Base-by-base conservation (phyloP, 2,113 vertebrate species). In the Ivindomyrus marchei region DNA sequence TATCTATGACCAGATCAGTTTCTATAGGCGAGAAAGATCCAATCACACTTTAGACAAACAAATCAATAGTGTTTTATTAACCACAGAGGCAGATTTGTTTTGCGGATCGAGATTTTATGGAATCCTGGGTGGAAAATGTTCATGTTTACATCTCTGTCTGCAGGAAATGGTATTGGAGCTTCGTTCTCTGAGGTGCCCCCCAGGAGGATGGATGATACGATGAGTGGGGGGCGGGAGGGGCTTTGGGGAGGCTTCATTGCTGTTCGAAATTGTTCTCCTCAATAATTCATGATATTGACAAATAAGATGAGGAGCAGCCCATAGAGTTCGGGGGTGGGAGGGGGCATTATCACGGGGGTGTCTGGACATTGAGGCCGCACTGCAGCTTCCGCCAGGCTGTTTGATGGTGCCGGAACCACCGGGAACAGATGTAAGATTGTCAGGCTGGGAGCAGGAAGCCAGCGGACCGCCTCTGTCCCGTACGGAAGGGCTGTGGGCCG, bases 221-320 rank as follows among this genome's bases (percentile, higher is more conserved):
- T 87, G 3, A 62, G 17, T 45, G 17, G 19, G 36, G 39, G 39
- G 6, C 0, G 17, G 56, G 52, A 6, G 21, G 36, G 7, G 39
- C 3, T 17, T 31, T 47, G n/a, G 56, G 50, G 24, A 46, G 87
- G 36, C 39, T 13, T 84, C 7, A 9, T 56, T 46, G 36, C 52
- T 19, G 17, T 39, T 46, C 50, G 10, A 24, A 58, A 89, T 46
- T 24, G 50, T 46, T 80, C 70, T 74, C 10, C 39, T 89, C 36
- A 84, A 89, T 89, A 83, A 89, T 84, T 89, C 50, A 89, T 46
- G 52, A 11, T 88, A 88, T 53, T 80, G 52, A 53, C 24, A 87
- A 36, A 53, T 53, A 31, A 53, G 31, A 87, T 19, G 85, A 87
- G 49, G 50, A 87, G 56, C 27, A 19, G 47, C 49, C 27, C 15